Conservation (phyloP, 2,888 invertebrate species). For the Prosopocoilus inquinatus region DNA sequence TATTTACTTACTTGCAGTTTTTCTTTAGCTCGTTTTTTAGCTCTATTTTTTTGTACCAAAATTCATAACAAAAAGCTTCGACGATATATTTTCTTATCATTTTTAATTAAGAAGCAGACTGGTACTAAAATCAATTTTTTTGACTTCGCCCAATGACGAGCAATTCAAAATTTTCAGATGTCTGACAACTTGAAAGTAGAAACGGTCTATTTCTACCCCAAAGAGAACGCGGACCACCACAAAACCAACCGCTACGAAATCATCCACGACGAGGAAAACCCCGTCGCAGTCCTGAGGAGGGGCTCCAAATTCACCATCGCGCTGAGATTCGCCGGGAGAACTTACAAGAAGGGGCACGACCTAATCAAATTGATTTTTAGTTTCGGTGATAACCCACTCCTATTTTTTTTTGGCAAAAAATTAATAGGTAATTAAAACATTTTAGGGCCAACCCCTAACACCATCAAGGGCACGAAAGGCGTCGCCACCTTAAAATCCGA, state of each 20-base stretch:
- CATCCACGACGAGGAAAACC: slow-evolving; percentile 60
- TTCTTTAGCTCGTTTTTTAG: too few species aligned
- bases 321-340: slow-evolving; percentile 60
- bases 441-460: slow-evolving; percentile 53
- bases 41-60: too few species aligned
- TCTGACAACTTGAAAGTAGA: slow-evolving; percentile 58
- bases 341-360: slow-evolving; percentile 61
- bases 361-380: slow-evolving; percentile 66
- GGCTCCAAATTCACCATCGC: slow-evolving; percentile 72
- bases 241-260: slow-evolving; percentile 69
- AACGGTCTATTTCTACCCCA: slow-evolving; percentile 63
- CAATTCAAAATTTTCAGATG: slow-evolving; percentile 14
- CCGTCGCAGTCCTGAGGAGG: slow-evolving; percentile 66
- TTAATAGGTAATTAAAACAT: slow-evolving; percentile 9
- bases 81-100: too few species aligned
- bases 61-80: too few species aligned
- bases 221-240: slow-evolving; percentile 67
- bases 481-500: slow-evolving; percentile 34
- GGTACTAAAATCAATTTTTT: too few species aligned
- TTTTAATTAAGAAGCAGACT: too few species aligned
- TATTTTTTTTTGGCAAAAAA: slow-evolving; percentile 1
- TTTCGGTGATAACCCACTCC: slow-evolving; percentile 54
- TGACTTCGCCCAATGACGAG: too few species aligned
- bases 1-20: too few species aligned
- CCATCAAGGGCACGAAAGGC: slow-evolving; percentile 57